Conservation (phyloP, 2,888 invertebrate species). For the Lepidochrysops patricia region DNA sequence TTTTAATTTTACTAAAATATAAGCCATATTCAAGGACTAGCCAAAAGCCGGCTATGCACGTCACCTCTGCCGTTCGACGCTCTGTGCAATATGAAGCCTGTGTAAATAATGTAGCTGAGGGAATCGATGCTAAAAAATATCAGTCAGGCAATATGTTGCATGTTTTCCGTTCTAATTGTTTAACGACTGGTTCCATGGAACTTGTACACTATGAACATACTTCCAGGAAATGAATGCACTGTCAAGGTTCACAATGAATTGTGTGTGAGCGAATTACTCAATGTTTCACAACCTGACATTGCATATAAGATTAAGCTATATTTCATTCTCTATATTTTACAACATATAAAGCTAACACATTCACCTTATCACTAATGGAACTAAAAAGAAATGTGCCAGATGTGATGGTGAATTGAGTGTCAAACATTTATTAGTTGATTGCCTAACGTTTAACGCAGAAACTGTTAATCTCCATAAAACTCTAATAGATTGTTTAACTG, state of each 20-base stretch:
- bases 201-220: constrained; percentile 23
- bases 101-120: constrained; percentile 21
- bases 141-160: constrained; percentile 37
- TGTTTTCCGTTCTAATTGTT: constrained; percentile 37
- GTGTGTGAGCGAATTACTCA: constrained; percentile 7
- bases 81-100: constrained; percentile 25
- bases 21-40: background rate
- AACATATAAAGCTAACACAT: no score
- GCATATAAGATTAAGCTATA: background rate
- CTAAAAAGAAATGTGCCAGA: no score
- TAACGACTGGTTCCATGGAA: constrained; percentile 41
- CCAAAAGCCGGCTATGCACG: constrained; percentile 14
- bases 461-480: no score
- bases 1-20: background rate
- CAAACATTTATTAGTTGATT: no score
- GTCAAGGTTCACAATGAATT: constrained; percentile 34
- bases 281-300: background rate
- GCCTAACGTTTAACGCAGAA: no score
- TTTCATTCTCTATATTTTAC: no score
- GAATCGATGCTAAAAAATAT: constrained; percentile 33
- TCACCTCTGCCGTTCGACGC: constrained; percentile 25
- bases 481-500: no score
- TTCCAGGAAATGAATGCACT: constrained; percentile 37
- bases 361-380: no score
- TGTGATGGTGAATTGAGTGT: no score